Evolutionary conservation across 2,888 invertebrate genomes (phyloP).

Genomic region (Nomada hirtipes): DNA sequence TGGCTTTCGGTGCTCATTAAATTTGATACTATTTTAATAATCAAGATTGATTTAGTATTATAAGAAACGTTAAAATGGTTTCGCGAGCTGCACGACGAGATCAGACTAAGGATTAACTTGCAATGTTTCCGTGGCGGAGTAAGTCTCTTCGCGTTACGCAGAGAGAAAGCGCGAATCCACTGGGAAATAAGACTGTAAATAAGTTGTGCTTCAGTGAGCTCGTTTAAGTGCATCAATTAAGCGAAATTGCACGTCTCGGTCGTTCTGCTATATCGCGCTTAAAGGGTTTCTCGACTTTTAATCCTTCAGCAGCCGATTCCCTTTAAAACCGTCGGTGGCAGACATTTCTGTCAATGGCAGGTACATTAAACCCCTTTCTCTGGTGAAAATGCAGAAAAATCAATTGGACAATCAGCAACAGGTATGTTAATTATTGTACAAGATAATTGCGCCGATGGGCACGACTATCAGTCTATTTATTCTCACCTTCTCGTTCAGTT

Average conservation of each 20-base stretch:
- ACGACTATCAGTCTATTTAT: too few species aligned
- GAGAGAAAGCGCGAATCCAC: not conserved
- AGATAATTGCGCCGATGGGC: too few species aligned
- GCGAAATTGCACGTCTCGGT: not conserved
- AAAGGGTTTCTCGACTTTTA: not conserved
- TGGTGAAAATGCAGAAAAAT: too few species aligned
- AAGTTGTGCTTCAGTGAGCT: conserved; percentile 19
- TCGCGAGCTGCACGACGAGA: not conserved
- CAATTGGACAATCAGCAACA: too few species aligned
- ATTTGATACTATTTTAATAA: not conserved
- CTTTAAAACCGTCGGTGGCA: not conserved
- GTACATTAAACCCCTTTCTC: not conserved
- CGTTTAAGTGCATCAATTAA: conserved; percentile 36
- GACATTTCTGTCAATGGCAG: not conserved
- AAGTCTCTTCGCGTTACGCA: not conserved
- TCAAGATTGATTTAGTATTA: not conserved
- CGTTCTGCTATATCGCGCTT: not conserved
- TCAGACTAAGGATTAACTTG: not conserved
- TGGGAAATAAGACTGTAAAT: conserved; percentile 1
- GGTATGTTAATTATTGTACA: too few species aligned
- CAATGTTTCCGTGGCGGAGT: not conserved
- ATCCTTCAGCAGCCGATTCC: not conserved
- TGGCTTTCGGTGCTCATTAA: too few species aligned
- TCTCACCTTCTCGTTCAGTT: too few species aligned
- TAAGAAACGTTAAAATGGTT: not conserved